A percentile compares a stretch with the other conserved stretches of the same genome.
Conservation (phyloP, 1,140 invertebrate genomes). For the Temnothorax nylanderi region DNA sequence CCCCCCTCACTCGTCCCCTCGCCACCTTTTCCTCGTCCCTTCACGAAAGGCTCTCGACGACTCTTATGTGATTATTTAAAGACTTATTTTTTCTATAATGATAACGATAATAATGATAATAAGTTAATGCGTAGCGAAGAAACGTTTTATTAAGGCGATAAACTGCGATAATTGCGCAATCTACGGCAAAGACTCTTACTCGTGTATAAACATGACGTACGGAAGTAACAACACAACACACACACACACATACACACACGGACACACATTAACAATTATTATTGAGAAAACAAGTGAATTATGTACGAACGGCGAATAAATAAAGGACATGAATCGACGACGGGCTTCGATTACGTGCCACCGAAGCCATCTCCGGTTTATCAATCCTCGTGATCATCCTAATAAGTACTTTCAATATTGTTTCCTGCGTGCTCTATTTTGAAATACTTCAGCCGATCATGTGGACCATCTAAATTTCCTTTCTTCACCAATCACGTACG, state of each 20-base stretch:
- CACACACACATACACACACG: not conserved
- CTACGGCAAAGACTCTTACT: slow-evolving; percentile 73
- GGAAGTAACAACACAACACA: slow-evolving; percentile 67
- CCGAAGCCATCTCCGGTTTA: slow-evolving; percentile 17
- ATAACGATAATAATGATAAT: slow-evolving; percentile 81
- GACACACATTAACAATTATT: slow-evolving; percentile 59
- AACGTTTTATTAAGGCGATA: slow-evolving; percentile 80
- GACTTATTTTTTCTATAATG: slow-evolving; percentile 85
- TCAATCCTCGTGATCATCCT: slow-evolving; percentile 12
- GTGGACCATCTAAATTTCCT: not conserved
- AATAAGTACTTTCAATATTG: not conserved
- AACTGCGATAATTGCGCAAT: slow-evolving; percentile 75
- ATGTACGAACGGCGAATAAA: slow-evolving; percentile 82
- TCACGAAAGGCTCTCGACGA: slow-evolving; percentile 78
- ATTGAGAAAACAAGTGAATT: slow-evolving; percentile 68
- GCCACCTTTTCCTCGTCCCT: not conserved
- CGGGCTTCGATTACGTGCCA: slow-evolving; percentile 32
- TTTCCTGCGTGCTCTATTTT: not conserved
- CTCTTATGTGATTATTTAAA: slow-evolving; percentile 86
- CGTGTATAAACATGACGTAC: slow-evolving; percentile 70
- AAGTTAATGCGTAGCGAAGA: slow-evolving; percentile 81
- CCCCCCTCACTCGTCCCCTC: not conserved
- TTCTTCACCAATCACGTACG: not conserved
- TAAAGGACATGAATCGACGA: slow-evolving; percentile 79
- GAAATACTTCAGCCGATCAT: not conserved